Percentiles rank a stretch among this genome's conserved stretches.
Evolutionary conservation across 1,140 invertebrate species (phyloP).

Genomic region (Orussus abietinus): DNA sequence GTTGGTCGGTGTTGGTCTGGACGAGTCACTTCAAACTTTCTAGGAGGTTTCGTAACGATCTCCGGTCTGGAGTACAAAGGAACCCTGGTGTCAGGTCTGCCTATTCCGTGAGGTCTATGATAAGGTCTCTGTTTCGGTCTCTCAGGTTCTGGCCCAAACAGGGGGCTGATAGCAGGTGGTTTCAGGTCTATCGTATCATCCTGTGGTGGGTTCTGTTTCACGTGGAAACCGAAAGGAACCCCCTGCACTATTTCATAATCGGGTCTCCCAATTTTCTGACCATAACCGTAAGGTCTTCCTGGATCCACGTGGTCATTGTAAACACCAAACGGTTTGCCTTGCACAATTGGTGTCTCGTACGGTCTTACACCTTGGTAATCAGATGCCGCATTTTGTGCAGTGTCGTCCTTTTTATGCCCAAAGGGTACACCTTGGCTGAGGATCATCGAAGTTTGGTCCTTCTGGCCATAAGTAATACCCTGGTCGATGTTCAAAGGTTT

Average conservation of each 20-base stretch:
- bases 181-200: slow-evolving; percentile 37
- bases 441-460: slow-evolving; percentile 12
- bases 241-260: slow-evolving; percentile 33
- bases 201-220: slow-evolving; percentile 11
- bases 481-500: slow-evolving; percentile 21
- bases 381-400: slow-evolving; percentile 2
- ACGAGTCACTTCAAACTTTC: no score
- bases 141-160: slow-evolving; percentile 24
- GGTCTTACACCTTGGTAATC: slow-evolving; percentile 11
- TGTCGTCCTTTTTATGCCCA: slow-evolving; percentile 1
- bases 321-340: slow-evolving; percentile 37
- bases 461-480: slow-evolving; percentile 6
- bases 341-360: slow-evolving; percentile 30
- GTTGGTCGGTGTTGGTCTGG: no score
- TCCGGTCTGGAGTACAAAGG: slow-evolving; percentile 20
- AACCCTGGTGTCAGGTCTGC: slow-evolving; percentile 18
- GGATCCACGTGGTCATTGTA: slow-evolving; percentile 22
- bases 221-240: slow-evolving; percentile 21
- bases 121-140: slow-evolving; percentile 32
- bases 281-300: slow-evolving; percentile 22
- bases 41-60: slow-evolving; percentile 18
- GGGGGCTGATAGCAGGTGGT: slow-evolving; percentile 30
- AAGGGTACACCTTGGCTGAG: slow-evolving; percentile 9
- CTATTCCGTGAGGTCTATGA: slow-evolving; percentile 19
- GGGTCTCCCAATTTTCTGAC: slow-evolving; percentile 16